A percentile compares a stretch with the other conserved stretches of the same genome.
Evolutionary conservation across 35 echinoderm and acorn worm genomes (phyloP).

Genomic region (Hemicentrotus pulcherrimus): DNA sequence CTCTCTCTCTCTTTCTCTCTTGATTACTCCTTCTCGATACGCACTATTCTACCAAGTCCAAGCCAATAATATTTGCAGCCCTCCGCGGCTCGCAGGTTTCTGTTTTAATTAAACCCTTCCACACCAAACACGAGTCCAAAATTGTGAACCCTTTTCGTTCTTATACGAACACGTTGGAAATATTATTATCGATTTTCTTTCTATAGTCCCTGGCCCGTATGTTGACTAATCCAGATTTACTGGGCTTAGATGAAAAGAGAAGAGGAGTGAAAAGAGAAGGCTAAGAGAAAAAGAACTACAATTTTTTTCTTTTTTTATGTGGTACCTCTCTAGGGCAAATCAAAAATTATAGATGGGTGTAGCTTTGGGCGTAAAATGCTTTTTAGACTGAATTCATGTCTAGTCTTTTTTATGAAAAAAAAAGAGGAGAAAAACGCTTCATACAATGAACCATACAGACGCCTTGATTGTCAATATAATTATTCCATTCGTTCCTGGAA

Average conservation of each 20-base stretch:
- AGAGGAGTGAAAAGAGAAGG: neutral
- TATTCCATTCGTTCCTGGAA: neutral
- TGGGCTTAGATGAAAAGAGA: neutral
- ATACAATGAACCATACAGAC: neutral
- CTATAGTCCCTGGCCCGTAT: slow-evolving; percentile 1
- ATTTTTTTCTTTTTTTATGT: neutral
- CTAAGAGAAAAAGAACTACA: neutral
- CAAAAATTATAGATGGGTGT: neutral
- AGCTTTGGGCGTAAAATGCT: neutral
- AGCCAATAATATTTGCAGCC: slow-evolving; percentile 35
- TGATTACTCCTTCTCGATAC: neutral
- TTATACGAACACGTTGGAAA: neutral
- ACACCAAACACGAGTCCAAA: neutral
- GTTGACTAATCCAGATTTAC: slow-evolving; percentile 3
- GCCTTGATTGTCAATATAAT: neutral
- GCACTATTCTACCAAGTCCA: neutral
- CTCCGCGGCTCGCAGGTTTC: slow-evolving; percentile 10
- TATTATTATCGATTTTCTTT: slow-evolving; percentile 37
- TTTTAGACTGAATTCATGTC: neutral
- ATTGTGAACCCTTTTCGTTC: slow-evolving; percentile 37
- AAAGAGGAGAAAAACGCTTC: neutral
- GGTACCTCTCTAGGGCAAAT: neutral
- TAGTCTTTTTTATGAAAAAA: neutral
- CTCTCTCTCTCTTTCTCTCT: neutral
- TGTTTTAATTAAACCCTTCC: slow-evolving; percentile 40